Evolutionary conservation across 1,140 invertebrate species (phyloP), one percentile per base, ranked within the genome.

Genomic region (Temnothorax longispinosus): DNA sequence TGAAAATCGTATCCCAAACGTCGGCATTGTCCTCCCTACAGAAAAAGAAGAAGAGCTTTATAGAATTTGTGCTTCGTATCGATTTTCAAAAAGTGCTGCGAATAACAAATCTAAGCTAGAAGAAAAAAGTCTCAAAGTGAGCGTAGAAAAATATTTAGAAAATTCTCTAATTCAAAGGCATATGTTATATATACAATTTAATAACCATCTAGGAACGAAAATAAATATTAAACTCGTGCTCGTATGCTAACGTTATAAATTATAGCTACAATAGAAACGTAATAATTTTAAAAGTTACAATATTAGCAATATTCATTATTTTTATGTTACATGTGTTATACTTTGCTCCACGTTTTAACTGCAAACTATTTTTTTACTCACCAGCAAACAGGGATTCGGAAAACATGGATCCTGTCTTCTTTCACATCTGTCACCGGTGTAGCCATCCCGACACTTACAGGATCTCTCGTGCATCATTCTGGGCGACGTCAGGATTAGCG

Each of bases 381-480:
- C 94, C 89, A 94, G 54, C 85, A 97, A 96, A 93, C 98, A 99
- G 11, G 98, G 98, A 95, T 98, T 98, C 1, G 98, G 98, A n/a
- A 97, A 96, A 93, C 98, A 99, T 0, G 98, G 98, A 95, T 99
- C 98, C 94, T 98, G 98, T 18, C 98, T 96, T 88, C 97, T 97
- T 88, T 98, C 97, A 94, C 98, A 99, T 72, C 97, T 96, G 35
- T 96, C 95, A 8, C 98, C 97, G 38, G 97, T 97, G 93, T 98
- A 98, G 82, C 98, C 97, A 88, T 97, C 97, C 0, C 96, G 96
- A 94, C 98, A 99, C 80, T 97, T 96, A 92, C 98, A 99, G 0
- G 94, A 96, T 92, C 98, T 97, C 88, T 98, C 97, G 91, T 98
- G 97, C 7, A 96, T 94, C 0, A 99, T 96, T 54, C 96, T 95